These are phyloP conservation scores for Aphelenchoides avenae DNA, from an alignment of 1,140 invertebrate genomes.

Conservation along the genomic window DNA sequence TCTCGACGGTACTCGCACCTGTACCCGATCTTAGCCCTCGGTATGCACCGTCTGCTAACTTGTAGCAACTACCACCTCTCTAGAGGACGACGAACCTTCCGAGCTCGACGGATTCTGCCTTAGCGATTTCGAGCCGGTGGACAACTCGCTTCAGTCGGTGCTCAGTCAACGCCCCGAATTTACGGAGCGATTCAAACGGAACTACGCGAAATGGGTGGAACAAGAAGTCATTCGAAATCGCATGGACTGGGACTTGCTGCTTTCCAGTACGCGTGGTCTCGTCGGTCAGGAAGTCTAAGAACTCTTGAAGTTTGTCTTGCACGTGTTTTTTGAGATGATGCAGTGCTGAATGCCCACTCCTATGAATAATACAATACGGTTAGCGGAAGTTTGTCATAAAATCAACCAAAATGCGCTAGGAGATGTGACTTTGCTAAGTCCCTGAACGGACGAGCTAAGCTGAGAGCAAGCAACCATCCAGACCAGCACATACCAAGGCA, in stretches of 20 bases:
- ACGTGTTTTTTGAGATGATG: no score
- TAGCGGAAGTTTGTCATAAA: no score
- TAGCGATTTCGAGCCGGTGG: conserved; percentile 75
- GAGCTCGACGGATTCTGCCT: conserved; percentile 28
- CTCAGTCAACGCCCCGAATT: conserved; percentile 71
- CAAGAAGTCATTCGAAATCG: conserved; percentile 85
- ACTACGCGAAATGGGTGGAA: conserved; percentile 92
- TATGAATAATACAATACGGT: no score
- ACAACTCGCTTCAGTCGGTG: conserved; percentile 79
- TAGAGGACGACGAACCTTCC: conserved; percentile 8
- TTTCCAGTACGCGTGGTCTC: no score
- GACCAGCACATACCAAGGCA: no score
- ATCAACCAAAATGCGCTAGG: no score
- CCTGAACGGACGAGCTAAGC: no score
- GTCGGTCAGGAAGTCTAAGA: no score
- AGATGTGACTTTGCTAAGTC: no score
- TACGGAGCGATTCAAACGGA: conserved; percentile 79
- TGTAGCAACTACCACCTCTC: neutral
- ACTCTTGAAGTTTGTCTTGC: no score
- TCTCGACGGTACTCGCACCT: conserved; percentile 74
- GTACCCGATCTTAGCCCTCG: conserved; percentile 26
- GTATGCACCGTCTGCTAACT: neutral
- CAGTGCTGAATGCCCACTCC: no score
- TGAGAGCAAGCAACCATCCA: no score
- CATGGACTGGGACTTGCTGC: conserved; percentile 66